A percentile compares a stretch with the other conserved stretches of the same genome.
These are phyloP conservation scores for Tetramorium alpestre DNA, from an alignment of 1,140 invertebrate genomes.

Conservation along the genomic window DNA sequence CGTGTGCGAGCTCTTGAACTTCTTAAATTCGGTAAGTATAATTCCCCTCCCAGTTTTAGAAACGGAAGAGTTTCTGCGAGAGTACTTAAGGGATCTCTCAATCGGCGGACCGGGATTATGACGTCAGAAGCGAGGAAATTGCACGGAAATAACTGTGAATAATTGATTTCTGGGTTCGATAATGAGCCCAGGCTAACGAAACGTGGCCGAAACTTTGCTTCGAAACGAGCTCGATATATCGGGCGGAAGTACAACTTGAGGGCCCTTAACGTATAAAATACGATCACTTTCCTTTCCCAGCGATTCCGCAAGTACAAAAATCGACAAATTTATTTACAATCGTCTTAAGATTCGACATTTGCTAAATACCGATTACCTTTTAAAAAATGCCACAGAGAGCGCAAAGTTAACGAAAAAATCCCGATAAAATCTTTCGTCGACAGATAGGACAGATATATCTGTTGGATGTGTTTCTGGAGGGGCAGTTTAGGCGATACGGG, in stretches of 20 bases:
- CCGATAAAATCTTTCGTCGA: background rate
- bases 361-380: background rate
- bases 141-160: conserved; percentile 40
- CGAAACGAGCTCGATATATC: background rate
- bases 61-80: background rate
- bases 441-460: conserved; percentile 85
- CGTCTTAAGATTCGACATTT: background rate
- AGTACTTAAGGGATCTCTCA: conserved; percentile 32
- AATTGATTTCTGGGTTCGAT: conserved; percentile 48
- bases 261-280: conserved; percentile 11
- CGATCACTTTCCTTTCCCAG: background rate
- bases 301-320: background rate
- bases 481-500: conserved; percentile 90
- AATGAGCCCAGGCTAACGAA: background rate
- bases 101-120: conserved; percentile 24
- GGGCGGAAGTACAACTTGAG: conserved; percentile 4
- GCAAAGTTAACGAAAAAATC: background rate
- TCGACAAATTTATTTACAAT: background rate
- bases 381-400: background rate
- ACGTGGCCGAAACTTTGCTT: conserved; percentile 15
- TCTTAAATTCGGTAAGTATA: conserved; percentile 87
- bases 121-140: conserved; percentile 43
- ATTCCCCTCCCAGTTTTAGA: background rate
- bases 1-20: conserved; percentile 91
- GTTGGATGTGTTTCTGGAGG: conserved; percentile 87